A percentile compares a stretch with the other conserved stretches of the same genome.
These are phyloP conservation scores for Microcebus tavaratra DNA, from an alignment of 2,113 vertebrate genomes.

Conservation along the genomic window DNA sequence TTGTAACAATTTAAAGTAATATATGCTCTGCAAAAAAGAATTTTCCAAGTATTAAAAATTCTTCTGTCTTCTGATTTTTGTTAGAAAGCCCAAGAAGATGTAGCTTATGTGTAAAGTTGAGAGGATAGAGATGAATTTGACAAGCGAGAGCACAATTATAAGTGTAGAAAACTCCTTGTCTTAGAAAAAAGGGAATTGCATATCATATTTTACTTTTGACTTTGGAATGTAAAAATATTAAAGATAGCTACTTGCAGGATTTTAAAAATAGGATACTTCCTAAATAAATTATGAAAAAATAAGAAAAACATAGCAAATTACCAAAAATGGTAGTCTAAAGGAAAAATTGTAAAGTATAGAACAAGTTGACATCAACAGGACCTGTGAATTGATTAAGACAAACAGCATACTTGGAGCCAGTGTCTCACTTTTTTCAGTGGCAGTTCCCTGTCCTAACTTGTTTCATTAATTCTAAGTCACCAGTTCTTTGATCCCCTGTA, in stretches of 20 bases:
- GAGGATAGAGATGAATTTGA: not conserved
- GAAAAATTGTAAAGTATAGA: not conserved
- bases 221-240: not conserved
- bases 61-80: not conserved
- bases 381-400: not conserved
- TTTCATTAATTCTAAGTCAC: not conserved
- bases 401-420: not conserved
- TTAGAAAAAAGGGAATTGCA: not conserved
- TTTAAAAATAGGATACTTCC: not conserved
- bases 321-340: not conserved
- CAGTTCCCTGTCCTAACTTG: not conserved
- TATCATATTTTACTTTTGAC: not conserved
- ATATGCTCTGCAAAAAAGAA: not conserved
- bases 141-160: not conserved
- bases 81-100: not conserved
- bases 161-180: not conserved
- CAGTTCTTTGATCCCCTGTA: not conserved
- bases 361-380: not conserved
- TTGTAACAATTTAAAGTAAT: not conserved
- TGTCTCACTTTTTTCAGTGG: not conserved
- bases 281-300: not conserved
- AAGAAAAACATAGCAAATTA: not conserved
- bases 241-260: not conserved
- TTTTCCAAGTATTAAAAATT: not conserved
- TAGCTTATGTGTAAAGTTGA: not conserved